A percentile compares a stretch with the other conserved stretches of the same genome.
These are phyloP conservation scores for Aegotheles bennettii DNA, from an alignment of 2,113 vertebrate genomes.

Conservation along the genomic window DNA sequence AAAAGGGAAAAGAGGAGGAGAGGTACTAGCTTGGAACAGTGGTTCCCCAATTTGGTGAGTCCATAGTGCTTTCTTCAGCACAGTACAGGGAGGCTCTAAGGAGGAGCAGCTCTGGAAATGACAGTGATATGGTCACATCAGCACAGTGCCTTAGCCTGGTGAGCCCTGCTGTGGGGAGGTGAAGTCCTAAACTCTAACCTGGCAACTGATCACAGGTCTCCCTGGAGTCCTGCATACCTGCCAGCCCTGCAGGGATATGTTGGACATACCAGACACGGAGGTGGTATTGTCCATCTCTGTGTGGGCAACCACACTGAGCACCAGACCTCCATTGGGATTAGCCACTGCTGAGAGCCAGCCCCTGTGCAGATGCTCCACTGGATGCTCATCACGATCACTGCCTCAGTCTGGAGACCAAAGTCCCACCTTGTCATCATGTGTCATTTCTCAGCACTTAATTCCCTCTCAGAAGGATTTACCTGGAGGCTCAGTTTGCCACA, in stretches of 20 bases:
- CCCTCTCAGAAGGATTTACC: not conserved
- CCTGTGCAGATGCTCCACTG: rapidly evolving
- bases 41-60: not conserved
- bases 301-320: rapidly evolving
- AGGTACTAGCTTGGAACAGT: not conserved
- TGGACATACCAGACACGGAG: not conserved
- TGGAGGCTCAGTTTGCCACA: not conserved
- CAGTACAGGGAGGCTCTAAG: not conserved
- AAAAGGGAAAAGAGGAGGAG: not conserved
- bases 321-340: rapidly evolving
- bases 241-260: not conserved
- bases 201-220: not conserved
- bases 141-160: not conserved
- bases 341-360: rapidly evolving
- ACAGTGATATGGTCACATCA: not conserved
- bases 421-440: not conserved
- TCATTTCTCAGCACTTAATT: not conserved
- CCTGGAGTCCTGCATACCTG: rapidly evolving
- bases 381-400: not conserved
- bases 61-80: not conserved
- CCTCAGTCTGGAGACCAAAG: rapidly evolving
- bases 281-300: rapidly evolving
- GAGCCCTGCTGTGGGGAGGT: not conserved
- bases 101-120: not conserved
- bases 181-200: not conserved